These are phyloP conservation scores for Caenorhabditis sulstoni DNA, from an alignment of 2,888 invertebrate species.

Conservation along the genomic window DNA sequence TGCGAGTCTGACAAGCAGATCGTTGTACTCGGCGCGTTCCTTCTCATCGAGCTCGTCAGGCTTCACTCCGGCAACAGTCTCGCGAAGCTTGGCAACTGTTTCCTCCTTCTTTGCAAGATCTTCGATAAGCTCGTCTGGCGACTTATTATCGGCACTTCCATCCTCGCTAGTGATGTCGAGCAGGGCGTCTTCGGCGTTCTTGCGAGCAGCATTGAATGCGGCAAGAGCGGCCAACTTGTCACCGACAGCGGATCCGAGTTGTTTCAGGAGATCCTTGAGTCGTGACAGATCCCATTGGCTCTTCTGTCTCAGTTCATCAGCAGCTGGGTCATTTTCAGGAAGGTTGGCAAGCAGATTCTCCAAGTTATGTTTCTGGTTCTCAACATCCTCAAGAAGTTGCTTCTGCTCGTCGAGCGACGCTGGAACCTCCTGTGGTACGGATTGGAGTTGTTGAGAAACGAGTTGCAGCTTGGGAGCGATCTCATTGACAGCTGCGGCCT, in stretches of 20 bases:
- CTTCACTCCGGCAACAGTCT: constrained; percentile 43
- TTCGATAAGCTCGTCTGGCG: constrained; percentile 49
- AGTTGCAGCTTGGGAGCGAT: constrained; percentile 56
- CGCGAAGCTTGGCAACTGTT: constrained; percentile 41
- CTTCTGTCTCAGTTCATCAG: constrained; percentile 60
- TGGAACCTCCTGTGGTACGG: constrained; percentile 44
- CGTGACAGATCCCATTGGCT: constrained; percentile 59
- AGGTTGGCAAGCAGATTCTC: constrained; percentile 56
- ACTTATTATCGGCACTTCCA: background rate
- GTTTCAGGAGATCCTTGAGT: constrained; percentile 60
- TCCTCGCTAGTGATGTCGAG: constrained; percentile 20
- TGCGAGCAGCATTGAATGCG: constrained; percentile 64
- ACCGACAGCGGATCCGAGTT: constrained; percentile 60
- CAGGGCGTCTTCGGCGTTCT: constrained; percentile 58
- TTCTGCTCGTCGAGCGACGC: constrained; percentile 57
- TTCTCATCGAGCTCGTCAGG: constrained; percentile 58
- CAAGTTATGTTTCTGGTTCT: constrained; percentile 49
- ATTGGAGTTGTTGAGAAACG: constrained; percentile 48
- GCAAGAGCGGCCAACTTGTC: constrained; percentile 67
- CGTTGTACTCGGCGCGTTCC: constrained; percentile 55
- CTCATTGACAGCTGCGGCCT: constrained; percentile 44
- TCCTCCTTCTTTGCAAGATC: constrained; percentile 50
- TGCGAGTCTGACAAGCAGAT: constrained; percentile 59
- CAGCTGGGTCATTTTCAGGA: constrained; percentile 51
- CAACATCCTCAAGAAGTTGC: constrained; percentile 56